These are phyloP conservation scores for human DNA, from an alignment of 2,113 vertebrate genomes.

Conservation along the genomic window GRCh38 chr14:59825001-59825500, in stretches of 20 bases:
- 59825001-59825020: background rate
- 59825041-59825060: background rate
- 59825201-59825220: background rate
- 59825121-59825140: background rate
- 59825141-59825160: background rate
- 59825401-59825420: background rate
- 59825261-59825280: background rate
- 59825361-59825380: background rate
- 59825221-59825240: background rate
- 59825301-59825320: background rate
- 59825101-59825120: background rate
- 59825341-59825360: background rate
- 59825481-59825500: background rate
- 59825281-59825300: background rate
- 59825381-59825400: background rate
- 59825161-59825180: background rate
- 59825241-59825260: background rate
- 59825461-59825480: background rate
- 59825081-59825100: background rate
- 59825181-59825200: background rate
- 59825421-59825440: background rate
- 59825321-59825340: background rate
- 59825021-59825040: background rate
- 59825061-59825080: background rate
- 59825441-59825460: background rate